Percentiles rank a stretch among this genome's conserved stretches.
Evolutionary conservation across 2,113 vertebrate species (phyloP).

Genomic region (Psettodes erumei): DNA sequence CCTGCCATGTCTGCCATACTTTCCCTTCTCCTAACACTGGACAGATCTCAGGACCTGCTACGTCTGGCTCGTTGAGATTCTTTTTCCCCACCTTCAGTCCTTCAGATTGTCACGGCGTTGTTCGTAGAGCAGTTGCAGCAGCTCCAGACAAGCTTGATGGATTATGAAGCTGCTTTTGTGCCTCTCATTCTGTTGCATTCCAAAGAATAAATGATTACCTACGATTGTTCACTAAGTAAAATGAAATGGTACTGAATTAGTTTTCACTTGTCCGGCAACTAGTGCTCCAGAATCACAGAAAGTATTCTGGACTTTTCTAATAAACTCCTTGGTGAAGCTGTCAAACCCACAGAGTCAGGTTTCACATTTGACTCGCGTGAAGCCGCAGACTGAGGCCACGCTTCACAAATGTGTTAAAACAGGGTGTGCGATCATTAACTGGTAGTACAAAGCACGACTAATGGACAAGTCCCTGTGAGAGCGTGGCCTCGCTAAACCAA

Average conservation of each 20-base stretch:
- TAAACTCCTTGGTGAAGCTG: background rate
- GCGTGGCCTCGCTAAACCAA: constrained; percentile 8
- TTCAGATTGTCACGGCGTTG: background rate
- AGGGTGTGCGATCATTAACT: constrained; percentile 43
- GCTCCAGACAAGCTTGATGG: background rate
- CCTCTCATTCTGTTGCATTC: background rate
- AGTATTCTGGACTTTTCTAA: background rate
- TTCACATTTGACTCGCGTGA: constrained; percentile 12
- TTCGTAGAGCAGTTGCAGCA: constrained; percentile 17
- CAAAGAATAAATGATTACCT: background rate
- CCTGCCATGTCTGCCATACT: background rate
- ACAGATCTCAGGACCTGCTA: constrained; percentile 49
- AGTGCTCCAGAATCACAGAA: background rate
- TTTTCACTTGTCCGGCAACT: background rate
- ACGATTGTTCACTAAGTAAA: background rate
- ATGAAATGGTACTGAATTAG: background rate
- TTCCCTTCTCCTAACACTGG: background rate
- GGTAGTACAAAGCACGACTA: constrained; percentile 38
- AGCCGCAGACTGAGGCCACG: background rate
- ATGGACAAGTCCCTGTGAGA: constrained; percentile 39
- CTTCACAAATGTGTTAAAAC: constrained; percentile 32
- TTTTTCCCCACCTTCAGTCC: constrained; percentile 6
- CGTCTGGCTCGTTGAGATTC: constrained; percentile 40
- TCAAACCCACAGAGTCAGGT: constrained; percentile 7
- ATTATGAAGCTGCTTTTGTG: constrained; percentile 23